phyloP scores from a whole-genome alignment of 2,888 invertebrate genomes.

The Epistrophe grossulariae region DNA sequence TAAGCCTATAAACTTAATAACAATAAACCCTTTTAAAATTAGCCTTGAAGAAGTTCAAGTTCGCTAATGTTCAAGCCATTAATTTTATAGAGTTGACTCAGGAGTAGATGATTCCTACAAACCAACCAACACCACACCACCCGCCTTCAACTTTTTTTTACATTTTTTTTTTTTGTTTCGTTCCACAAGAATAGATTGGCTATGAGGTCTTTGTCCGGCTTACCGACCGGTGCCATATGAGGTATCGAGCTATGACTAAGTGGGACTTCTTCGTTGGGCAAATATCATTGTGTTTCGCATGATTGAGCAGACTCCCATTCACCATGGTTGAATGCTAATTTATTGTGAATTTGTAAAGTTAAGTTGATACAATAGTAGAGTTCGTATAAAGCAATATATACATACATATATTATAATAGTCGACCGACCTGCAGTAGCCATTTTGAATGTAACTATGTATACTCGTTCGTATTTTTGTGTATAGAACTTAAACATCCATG shows the following conservation, averaged over 20 bases:
- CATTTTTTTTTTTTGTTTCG: slow-evolving; percentile 1
- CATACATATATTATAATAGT: not conserved
- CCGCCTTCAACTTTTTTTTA: not conserved
- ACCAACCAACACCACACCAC: slow-evolving; percentile 36
- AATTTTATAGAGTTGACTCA: slow-evolving; percentile 66
- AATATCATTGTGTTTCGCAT: slow-evolving; percentile 57
- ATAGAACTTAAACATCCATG: slow-evolving; percentile 33
- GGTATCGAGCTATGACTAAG: slow-evolving; percentile 68
- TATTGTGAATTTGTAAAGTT: slow-evolving; percentile 32
- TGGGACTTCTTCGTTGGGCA: slow-evolving; percentile 35
- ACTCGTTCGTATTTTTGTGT: not conserved
- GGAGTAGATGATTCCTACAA: slow-evolving; percentile 62
- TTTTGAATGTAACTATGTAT: not conserved
- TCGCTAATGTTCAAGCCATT: slow-evolving; percentile 66
- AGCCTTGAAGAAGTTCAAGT: slow-evolving; percentile 72
- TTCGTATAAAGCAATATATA: slow-evolving; percentile 1
- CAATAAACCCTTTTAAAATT: slow-evolving; percentile 47
- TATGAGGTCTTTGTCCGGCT: slow-evolving; percentile 70
- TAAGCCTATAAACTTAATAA: not conserved
- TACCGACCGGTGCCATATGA: slow-evolving; percentile 46
- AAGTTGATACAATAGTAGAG: slow-evolving; percentile 43
- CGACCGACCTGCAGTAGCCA: slow-evolving; percentile 6
- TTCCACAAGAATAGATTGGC: slow-evolving; percentile 13
- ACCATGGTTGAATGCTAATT: slow-evolving; percentile 64
- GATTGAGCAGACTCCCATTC: slow-evolving; percentile 73